These are phyloP conservation scores for Apocheima hispidaria DNA, from an alignment of 2,888 invertebrate genomes.

Conservation along the genomic window DNA sequence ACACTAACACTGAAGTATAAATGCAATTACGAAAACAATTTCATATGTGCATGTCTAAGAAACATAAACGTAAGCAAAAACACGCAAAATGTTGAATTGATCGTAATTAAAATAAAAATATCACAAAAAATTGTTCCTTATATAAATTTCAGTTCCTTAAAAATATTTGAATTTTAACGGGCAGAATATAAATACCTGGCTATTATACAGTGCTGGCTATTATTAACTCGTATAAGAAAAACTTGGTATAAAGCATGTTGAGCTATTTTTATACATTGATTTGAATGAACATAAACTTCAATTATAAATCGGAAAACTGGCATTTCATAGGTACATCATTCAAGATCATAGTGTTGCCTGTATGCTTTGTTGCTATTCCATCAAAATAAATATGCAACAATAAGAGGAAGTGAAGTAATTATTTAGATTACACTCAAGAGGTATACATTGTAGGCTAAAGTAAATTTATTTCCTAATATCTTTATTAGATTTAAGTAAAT, in stretches of 20 bases:
- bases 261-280: no score
- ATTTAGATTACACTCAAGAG: background rate
- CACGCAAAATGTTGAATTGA: slow-evolving; percentile 18
- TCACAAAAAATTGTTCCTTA: slow-evolving; percentile 22
- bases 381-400: background rate
- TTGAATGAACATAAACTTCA: no score
- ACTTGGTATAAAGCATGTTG: no score
- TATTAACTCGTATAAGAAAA: background rate
- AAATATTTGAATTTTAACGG: no score
- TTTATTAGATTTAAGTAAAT: slow-evolving; percentile 29
- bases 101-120: slow-evolving; percentile 17
- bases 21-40: slow-evolving; percentile 21
- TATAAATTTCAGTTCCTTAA: slow-evolving; percentile 7
- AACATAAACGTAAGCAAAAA: slow-evolving; percentile 17
- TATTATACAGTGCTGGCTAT: background rate
- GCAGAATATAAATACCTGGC: background rate
- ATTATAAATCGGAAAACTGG: no score
- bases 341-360: background rate
- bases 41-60: slow-evolving; percentile 15
- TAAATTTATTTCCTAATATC: slow-evolving; percentile 30
- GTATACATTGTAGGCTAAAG: slow-evolving; percentile 4
- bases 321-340: background rate
- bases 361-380: background rate
- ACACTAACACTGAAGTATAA: slow-evolving; percentile 16
- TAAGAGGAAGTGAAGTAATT: background rate